Base-by-base conservation (phyloP, 30 jellyfish, hydroid and myxozoan species). In the Aurelia aurita complex sp. Pacific region DNA sequence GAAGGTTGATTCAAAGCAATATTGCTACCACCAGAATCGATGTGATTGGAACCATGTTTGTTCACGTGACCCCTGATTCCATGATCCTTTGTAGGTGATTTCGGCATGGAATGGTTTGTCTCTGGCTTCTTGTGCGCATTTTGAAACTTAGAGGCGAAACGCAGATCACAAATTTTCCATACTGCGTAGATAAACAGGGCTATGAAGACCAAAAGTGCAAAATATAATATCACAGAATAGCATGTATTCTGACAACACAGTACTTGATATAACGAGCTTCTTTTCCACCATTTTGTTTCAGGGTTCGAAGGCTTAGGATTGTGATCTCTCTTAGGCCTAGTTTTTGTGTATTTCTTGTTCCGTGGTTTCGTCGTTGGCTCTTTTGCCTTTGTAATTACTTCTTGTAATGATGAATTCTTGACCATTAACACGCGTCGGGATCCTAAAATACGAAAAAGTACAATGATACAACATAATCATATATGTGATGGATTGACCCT, bases 401-500 rank as follows among this genome's bases (percentile, higher is more conserved):
- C 87, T 73, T 73, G 78, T 63, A 82, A 82, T 69, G 82, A 71
- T 46, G 82, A 83, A 77, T 83, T 83, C 71, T 83, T 73, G 92
- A 83, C 87, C 92, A 83, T 83, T 18, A 83, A 83, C 92, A 42
- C 87, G 66, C 77, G 83, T 64, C 87, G 85, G 87, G 87, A 63
- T 83, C 92, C 92, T 83, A 38, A 43, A 83, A 83, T n/a, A 23
- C 43, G 15, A 42, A 13, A 53, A 76, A 12, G 52, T 70, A 1
- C 17, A 38, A 1, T 3, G 52, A 40, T 40, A 3, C 6, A 40
- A 9, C 52, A 40, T 40, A 3, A 40, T 40, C 52, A 40, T 40
- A 40, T 4, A 40, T 40, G 10, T 40, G 6, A 40, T 40, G 52
- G 52, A 40, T 6, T 40, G 0, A 3, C 6, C 52, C 0, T 40